These are phyloP conservation scores for Troides oblongomaculatus DNA, from an alignment of 2,888 invertebrate genomes.

Conservation along the genomic window DNA sequence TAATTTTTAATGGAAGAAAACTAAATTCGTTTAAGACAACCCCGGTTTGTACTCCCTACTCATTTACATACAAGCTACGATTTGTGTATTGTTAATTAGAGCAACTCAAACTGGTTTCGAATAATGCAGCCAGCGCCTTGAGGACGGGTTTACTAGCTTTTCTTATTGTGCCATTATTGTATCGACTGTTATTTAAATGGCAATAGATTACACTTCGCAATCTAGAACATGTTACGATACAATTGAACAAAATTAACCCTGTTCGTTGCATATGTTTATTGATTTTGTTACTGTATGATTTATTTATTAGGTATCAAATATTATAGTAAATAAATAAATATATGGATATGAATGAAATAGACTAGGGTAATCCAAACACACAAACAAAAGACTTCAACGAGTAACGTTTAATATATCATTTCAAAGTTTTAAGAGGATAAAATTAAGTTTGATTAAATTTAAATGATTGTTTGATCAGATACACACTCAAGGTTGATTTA, in stretches of 20 bases:
- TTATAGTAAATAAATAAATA: too few relatives aligned
- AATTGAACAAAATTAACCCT: conserved; percentile 73
- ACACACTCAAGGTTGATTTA: conserved; percentile 25
- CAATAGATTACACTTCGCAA: conserved; percentile 60
- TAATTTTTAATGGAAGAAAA: conserved; percentile 46
- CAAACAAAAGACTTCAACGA: conserved; percentile 61
- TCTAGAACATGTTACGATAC: conserved; percentile 57
- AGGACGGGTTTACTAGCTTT: conserved; percentile 55
- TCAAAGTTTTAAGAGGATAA: not conserved
- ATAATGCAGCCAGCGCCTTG: conserved; percentile 56
- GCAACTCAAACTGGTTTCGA: conserved; percentile 73
- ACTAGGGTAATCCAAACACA: not conserved
- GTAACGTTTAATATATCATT: conserved; percentile 12
- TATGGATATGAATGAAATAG: too few relatives aligned
- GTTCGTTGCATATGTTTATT: conserved; percentile 67
- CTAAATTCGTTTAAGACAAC: conserved; percentile 40
- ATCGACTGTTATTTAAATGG: conserved; percentile 77
- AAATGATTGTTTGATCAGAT: conserved; percentile 7
- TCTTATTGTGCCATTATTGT: conserved; percentile 73
- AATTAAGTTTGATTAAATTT: too few relatives aligned
- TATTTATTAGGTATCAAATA: too few relatives aligned
- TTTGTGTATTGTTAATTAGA: conserved; percentile 80
- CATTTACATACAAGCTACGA: conserved; percentile 79
- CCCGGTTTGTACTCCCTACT: conserved; percentile 47
- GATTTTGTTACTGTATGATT: conserved; percentile 45